Conservation (phyloP, 1,140 invertebrate genomes). For the Acromyrmex charruanus region DNA sequence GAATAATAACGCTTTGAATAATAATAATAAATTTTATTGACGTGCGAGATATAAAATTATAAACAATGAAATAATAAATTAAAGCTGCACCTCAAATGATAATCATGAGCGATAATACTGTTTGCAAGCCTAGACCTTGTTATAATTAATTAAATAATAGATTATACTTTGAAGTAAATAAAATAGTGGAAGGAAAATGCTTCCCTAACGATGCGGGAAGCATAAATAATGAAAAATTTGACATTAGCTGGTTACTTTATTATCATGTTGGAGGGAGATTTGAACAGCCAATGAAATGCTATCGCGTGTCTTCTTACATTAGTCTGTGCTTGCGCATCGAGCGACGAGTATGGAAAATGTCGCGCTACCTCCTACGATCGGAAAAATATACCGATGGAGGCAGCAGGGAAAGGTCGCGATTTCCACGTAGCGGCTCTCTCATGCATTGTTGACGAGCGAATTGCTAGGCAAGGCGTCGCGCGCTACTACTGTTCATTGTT, state of each 20-base stretch:
- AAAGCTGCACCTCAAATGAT: no score
- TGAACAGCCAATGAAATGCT: constrained; percentile 48
- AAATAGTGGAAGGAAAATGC: neutral
- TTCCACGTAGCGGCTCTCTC: constrained; percentile 56
- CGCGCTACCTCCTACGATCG: constrained; percentile 29
- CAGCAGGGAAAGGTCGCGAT: constrained; percentile 52
- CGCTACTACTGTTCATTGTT: constrained; percentile 3
- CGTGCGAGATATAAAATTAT: no score
- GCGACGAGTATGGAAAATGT: constrained; percentile 55
- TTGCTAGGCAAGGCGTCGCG: constrained; percentile 18
- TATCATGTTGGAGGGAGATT: neutral
- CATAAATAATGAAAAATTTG: neutral
- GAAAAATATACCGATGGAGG: constrained; percentile 21
- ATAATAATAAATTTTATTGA: no score
- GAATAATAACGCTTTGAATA: neutral
- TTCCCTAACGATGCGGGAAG: neutral
- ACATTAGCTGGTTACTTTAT: neutral
- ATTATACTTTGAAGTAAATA: no score
- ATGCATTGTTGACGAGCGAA: constrained; percentile 64
- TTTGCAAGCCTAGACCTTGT: no score
- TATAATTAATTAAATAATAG: no score
- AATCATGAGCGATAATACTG: no score
- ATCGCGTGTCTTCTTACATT: constrained; percentile 46
- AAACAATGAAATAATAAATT: no score
- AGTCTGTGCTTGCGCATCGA: constrained; percentile 29